phyloP scores from a whole-genome alignment of 2,888 invertebrate species.

The Notocelia uddmanniana region DNA sequence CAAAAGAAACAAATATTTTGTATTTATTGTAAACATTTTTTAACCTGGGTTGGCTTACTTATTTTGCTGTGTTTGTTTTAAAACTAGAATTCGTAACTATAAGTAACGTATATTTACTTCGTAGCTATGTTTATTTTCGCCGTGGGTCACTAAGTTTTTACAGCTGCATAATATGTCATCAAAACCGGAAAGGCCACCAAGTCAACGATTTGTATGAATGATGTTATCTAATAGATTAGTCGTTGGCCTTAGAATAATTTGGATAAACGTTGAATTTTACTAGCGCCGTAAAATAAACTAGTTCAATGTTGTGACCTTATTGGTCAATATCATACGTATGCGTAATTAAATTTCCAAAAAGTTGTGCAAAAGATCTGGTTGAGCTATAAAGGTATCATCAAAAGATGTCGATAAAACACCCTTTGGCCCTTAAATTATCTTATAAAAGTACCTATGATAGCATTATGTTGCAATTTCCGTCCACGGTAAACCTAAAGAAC shows the following conservation, averaged over 20 bases:
- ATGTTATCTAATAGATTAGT: constrained; percentile 38
- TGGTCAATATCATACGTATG: constrained; percentile 2
- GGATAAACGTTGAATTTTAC: constrained; percentile 21
- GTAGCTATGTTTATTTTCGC: too few species aligned
- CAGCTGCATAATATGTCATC: constrained; percentile 23
- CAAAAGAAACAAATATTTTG: too few species aligned
- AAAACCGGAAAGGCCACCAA: constrained; percentile 18
- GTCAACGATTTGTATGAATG: background rate
- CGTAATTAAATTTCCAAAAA: background rate
- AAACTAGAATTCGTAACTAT: background rate
- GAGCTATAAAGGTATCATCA: background rate
- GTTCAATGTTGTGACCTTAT: constrained; percentile 41
- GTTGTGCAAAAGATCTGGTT: background rate
- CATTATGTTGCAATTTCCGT: background rate
- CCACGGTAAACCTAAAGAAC: background rate
- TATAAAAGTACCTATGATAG: too few species aligned
- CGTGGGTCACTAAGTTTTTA: constrained; percentile 8
- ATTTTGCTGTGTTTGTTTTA: background rate
- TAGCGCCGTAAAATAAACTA: constrained; percentile 32
- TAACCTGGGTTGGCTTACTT: background rate
- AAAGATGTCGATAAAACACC: background rate
- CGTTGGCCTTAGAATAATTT: constrained; percentile 36
- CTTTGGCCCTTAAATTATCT: too few species aligned
- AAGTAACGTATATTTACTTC: too few species aligned
- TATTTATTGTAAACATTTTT: too few species aligned